Percentiles rank a stretch among this genome's conserved stretches.
phyloP scores from a whole-genome alignment of 2,888 invertebrate genomes.

The Cerastis rubricosa region DNA sequence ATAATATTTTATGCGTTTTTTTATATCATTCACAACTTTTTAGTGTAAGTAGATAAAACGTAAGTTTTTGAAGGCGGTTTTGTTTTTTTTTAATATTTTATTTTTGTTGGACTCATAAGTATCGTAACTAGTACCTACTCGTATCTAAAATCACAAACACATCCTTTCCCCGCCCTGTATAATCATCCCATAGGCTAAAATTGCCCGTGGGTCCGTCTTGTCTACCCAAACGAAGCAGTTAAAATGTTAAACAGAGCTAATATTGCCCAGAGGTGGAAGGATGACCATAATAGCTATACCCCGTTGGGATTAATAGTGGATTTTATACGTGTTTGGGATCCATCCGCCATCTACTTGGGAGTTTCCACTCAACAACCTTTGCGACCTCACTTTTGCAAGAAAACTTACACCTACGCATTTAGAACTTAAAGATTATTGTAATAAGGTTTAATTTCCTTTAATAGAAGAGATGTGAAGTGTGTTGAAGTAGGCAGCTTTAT shows the following conservation, averaged over 20 bases:
- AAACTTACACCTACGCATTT: conserved; percentile 21
- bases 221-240: conserved; percentile 46
- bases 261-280: conserved; percentile 57
- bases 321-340: conserved; percentile 62
- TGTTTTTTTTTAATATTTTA: too few species aligned
- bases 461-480: background rate
- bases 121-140: background rate
- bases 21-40: too few species aligned
- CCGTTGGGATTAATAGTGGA: conserved; percentile 64
- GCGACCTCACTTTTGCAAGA: conserved; percentile 26
- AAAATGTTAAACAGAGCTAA: conserved; percentile 66
- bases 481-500: conserved; percentile 21
- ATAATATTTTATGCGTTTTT: too few species aligned
- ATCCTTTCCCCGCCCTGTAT: conserved; percentile 15
- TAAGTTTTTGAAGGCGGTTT: too few species aligned
- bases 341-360: conserved; percentile 36
- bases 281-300: conserved; percentile 58
- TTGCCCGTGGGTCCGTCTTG: conserved; percentile 28
- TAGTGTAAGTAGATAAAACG: too few species aligned
- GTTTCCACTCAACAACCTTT: conserved; percentile 29
- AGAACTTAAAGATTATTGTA: background rate
- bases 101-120: background rate
- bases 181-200: conserved; percentile 26
- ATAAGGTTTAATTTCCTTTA: conserved; percentile 33
- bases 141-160: conserved; percentile 23